phyloP scores from a whole-genome alignment of 2,113 vertebrate species.

The Burhinus bistriatus region DNA sequence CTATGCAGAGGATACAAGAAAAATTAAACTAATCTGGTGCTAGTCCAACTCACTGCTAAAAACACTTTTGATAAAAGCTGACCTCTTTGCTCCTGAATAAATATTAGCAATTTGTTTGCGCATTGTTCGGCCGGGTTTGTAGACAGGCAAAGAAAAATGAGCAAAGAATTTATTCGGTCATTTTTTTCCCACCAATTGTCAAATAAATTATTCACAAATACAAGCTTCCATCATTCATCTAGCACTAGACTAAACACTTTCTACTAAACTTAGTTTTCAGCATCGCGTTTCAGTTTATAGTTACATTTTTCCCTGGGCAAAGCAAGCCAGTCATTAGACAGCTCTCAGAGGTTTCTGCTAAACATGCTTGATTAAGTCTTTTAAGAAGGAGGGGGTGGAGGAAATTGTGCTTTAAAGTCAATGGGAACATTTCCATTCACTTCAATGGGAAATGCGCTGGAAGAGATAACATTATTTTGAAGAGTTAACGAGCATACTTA shows the following conservation, averaged over 20 bases:
- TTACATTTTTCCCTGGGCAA: constrained; percentile 66
- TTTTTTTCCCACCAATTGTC: constrained; percentile 51
- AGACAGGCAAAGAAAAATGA: constrained; percentile 36
- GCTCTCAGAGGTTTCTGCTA: constrained; percentile 48
- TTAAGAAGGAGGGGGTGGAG: constrained; percentile 6
- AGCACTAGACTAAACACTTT: constrained; percentile 79
- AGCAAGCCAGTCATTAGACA: constrained; percentile 19
- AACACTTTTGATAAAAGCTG: constrained; percentile 35
- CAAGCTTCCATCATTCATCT: constrained; percentile 64
- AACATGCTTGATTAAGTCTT: constrained; percentile 55
- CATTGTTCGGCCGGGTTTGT: constrained; percentile 29
- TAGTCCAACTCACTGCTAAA: constrained; percentile 17
- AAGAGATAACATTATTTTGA: constrained; percentile 31
- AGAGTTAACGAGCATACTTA: background rate
- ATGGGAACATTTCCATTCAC: constrained; percentile 23
- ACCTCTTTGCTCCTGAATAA: constrained; percentile 43
- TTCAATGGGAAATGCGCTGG: background rate
- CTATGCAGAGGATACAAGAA: constrained; percentile 41
- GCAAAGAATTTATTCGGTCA: background rate
- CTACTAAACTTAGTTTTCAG: constrained; percentile 64
- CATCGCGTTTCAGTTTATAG: constrained; percentile 69
- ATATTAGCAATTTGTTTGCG: constrained; percentile 47
- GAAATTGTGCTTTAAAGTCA: constrained; percentile 19
- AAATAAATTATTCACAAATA: constrained; percentile 68
- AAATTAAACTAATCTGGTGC: constrained; percentile 55